Conservation (phyloP, 2,797 vertebrate genomes). For the Myotis daubentonii region DNA sequence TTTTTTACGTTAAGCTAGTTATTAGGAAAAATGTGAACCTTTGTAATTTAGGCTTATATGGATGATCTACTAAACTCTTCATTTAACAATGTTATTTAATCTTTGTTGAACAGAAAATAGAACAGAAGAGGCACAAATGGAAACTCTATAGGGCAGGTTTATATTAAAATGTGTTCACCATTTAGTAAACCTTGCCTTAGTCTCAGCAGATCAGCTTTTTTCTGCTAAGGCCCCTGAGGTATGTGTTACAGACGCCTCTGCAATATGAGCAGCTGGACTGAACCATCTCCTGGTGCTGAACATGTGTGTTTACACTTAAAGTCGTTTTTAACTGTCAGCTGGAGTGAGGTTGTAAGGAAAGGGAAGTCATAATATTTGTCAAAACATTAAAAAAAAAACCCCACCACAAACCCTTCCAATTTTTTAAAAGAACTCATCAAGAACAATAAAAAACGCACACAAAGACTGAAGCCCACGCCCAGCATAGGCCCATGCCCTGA, state of each 20-base stretch:
- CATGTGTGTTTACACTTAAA: background rate
- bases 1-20: background rate
- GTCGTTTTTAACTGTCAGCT: constrained; percentile 13
- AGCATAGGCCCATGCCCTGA: background rate
- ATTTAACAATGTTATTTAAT: background rate
- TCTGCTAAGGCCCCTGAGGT: background rate
- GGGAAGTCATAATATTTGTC: background rate
- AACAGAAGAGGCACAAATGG: background rate
- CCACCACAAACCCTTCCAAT: background rate
- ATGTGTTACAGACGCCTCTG: background rate
- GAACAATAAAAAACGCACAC: background rate
- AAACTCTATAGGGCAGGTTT: background rate
- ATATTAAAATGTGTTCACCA: background rate
- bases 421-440: background rate
- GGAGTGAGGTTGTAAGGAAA: background rate
- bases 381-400: background rate
- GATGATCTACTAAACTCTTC: background rate
- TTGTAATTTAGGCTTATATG: background rate
- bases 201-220: background rate
- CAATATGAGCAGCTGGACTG: background rate
- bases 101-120: background rate
- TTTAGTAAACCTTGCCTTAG: background rate
- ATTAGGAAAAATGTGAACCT: background rate
- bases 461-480: background rate
- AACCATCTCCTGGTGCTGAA: background rate